Evolutionary conservation across 92 coral and sea anemone genomes (phyloP), one percentile per base, ranked within the genome.

Genomic region (Epizoanthus scotinus): DNA sequence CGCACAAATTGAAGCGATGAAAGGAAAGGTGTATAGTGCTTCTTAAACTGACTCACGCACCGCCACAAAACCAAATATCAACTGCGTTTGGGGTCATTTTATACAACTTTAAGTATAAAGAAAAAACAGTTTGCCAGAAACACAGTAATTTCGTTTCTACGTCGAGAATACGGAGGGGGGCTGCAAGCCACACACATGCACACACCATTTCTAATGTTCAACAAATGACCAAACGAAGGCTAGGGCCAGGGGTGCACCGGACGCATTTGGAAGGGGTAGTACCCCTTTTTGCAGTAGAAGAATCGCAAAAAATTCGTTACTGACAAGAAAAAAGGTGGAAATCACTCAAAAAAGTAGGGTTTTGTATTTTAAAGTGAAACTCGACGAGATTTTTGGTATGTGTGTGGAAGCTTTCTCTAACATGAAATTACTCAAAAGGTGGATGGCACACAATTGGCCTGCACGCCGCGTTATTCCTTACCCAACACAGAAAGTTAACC

Each of bases 401-500:
- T 40, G 57, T 58, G 36, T 55, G 22, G 57, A 58, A 31, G 54
- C 81, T 25, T 75, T 21, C 42, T 59, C 18, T 59, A 58, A 59
- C 81, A 63, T 64, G 44, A 31, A 59, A 36, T 58, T 58, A 58
- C 66, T 22, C 47, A 20, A 36, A 6, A 59, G 15, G n/a, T 58
- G 68, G 21, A 59, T 59, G 54, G 38, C 81, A 57, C 21, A 19
- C 56, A 57, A 31, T 22, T 42, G 24, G 78, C 22, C 57, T 31
- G 64, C 63, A 10, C 26, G 63, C 63, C 22, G 19, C 58, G 63
- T 24, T 8, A 54, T 58, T 21, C 67, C 61, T 31, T 53, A 75
- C 81, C 81, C 81, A 75, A 75, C 81, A 75, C 81, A 75, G 67
- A 75, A 75, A 75, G 10, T 75, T 75, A 57, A 75, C 66, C 81